These are phyloP conservation scores for Colletes gigas DNA, from an alignment of 1,140 invertebrate species.

Conservation along the genomic window DNA sequence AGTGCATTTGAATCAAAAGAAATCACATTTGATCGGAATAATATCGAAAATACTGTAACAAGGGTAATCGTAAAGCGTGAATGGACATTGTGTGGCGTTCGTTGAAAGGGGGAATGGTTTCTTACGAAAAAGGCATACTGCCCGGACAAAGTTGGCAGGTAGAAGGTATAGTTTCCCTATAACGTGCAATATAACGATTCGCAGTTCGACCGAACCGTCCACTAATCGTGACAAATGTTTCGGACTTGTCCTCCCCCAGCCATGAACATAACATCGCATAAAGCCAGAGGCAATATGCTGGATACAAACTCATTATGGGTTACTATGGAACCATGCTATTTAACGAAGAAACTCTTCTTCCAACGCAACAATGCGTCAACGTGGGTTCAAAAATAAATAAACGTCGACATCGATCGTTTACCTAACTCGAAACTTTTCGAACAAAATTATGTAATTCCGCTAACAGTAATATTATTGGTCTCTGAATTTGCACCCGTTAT, in stretches of 20 bases:
- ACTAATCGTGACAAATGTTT: not conserved
- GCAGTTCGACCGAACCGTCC: not conserved
- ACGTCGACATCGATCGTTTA: no score
- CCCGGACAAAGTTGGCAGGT: slow-evolving; percentile 20
- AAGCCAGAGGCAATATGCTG: not conserved
- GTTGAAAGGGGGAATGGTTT: slow-evolving; percentile 20
- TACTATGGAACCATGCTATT: not conserved
- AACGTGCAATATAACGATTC: slow-evolving; percentile 31
- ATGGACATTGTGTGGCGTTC: slow-evolving; percentile 39
- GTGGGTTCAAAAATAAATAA: not conserved
- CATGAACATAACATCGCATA: not conserved
- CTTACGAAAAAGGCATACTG: slow-evolving; percentile 24
- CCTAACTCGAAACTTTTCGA: no score
- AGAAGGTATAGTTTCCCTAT: slow-evolving; percentile 9
- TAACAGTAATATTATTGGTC: no score
- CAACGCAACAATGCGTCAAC: not conserved
- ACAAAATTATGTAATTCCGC: no score
- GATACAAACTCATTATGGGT: not conserved
- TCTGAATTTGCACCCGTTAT: no score
- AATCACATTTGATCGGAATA: not conserved
- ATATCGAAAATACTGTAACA: not conserved
- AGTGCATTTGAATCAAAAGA: not conserved
- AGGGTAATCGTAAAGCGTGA: not conserved
- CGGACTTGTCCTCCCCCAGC: not conserved
- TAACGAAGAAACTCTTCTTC: not conserved